Evolutionary conservation across 2,888 invertebrate species (phyloP).

Genomic region (Latrodectus hesperus): DNA sequence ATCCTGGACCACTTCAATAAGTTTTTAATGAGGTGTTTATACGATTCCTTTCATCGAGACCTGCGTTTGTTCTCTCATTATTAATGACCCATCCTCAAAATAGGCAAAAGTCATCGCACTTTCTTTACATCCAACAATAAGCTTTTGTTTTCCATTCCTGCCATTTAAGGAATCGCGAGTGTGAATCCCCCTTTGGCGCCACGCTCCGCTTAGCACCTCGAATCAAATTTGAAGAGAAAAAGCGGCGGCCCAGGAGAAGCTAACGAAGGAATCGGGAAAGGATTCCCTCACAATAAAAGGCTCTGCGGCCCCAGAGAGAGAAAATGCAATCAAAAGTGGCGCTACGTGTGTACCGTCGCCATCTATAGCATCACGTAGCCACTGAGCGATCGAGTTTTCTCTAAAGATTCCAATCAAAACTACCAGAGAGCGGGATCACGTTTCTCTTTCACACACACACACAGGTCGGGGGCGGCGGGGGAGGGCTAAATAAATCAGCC

Average conservation of each 20-base stretch:
- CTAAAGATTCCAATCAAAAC: conserved; percentile 59
- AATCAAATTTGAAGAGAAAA: neutral
- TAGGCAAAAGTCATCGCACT: neutral
- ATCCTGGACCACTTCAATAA: no score
- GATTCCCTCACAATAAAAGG: no score
- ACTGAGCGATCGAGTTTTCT: conserved; percentile 57
- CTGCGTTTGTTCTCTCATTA: no score
- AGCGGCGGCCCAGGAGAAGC: no score
- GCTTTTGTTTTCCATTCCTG: neutral
- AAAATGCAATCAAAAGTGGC: conserved; percentile 36
- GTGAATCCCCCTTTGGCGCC: neutral
- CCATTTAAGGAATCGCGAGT: neutral
- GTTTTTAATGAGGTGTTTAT: no score
- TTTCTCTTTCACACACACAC: conserved; percentile 38
- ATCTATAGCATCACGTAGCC: conserved; percentile 46
- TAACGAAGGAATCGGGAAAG: no score
- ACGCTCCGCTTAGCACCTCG: neutral
- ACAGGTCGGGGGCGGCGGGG: neutral
- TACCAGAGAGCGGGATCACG: conserved; percentile 48
- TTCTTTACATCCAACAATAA: neutral
- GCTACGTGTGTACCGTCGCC: conserved; percentile 23
- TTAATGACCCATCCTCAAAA: no score
- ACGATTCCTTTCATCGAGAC: no score
- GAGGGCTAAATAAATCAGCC: conserved; percentile 61
- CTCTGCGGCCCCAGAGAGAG: neutral